phyloP scores from a whole-genome alignment of 2,113 vertebrate genomes.

The Nannospalax galili region DNA sequence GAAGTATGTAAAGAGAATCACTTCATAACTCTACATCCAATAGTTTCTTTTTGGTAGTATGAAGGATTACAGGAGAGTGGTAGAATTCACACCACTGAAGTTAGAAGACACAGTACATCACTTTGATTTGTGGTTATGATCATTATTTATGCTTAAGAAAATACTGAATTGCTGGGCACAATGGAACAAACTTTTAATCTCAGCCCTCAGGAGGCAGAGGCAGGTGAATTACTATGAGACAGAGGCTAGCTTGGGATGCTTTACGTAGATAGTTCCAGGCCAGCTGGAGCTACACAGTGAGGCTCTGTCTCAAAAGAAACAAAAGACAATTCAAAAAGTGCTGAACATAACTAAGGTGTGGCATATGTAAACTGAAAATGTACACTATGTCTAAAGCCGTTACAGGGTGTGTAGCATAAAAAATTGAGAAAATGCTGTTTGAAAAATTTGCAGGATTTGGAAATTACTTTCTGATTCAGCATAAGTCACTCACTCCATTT shows the following conservation, averaged over 20 bases:
- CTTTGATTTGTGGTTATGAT: neutral
- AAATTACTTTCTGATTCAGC: neutral
- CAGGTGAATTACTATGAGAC: too few species aligned
- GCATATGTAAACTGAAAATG: neutral
- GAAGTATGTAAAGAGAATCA: too few species aligned
- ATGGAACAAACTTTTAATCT: too few species aligned
- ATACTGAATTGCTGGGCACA: neutral
- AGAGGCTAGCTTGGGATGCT: too few species aligned
- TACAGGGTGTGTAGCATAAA: neutral
- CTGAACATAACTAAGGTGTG: neutral
- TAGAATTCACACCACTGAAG: neutral
- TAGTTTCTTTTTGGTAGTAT: rapidly evolving
- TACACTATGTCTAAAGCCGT: neutral
- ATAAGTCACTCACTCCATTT: neutral
- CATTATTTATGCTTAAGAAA: neutral
- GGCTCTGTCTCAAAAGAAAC: too few species aligned
- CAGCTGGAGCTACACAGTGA: too few species aligned
- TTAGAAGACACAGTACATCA: neutral
- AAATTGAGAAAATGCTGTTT: neutral
- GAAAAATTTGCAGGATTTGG: neutral
- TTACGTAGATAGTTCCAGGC: too few species aligned
- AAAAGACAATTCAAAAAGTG: neutral
- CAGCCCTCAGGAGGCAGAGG: too few species aligned
- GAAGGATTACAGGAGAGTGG: too few species aligned
- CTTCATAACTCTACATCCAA: neutral